Conservation (phyloP, 2,113 vertebrate species). For the Ranitomeya variabilis region DNA sequence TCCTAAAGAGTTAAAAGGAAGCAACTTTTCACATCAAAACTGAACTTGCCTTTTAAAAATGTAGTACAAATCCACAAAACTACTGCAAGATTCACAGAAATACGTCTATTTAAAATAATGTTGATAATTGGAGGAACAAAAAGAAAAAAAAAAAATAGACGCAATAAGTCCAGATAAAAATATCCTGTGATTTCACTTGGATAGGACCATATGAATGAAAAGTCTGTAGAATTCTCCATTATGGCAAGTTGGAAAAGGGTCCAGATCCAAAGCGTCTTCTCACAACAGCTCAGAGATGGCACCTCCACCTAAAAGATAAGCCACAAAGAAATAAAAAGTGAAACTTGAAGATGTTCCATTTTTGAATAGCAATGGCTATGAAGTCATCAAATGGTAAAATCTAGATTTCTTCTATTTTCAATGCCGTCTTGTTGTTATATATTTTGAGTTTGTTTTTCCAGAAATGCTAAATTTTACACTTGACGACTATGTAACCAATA, state of each 20-base stretch:
- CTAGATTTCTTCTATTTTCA: neutral
- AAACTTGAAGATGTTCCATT: neutral
- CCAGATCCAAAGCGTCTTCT: conserved; percentile 64
- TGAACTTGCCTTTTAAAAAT: neutral
- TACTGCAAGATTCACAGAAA: conserved; percentile 10
- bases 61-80: neutral
- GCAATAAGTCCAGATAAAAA: conserved; percentile 9
- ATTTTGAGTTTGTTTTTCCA: neutral
- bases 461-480: neutral
- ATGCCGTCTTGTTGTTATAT: no score
- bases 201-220: neutral
- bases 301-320: conserved; percentile 74
- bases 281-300: conserved; percentile 80
- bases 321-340: conserved; percentile 46
- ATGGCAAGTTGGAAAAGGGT: neutral
- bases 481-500: neutral
- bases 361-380: neutral
- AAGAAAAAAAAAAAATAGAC: neutral
- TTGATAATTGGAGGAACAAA: neutral
- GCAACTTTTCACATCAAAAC: neutral
- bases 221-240: neutral
- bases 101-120: conserved; percentile 2
- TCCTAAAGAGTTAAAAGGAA: neutral
- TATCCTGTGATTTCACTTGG: neutral
- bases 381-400: neutral